phyloP scores from a whole-genome alignment of 1,140 invertebrate genomes.

The Liolophura sinensis region DNA sequence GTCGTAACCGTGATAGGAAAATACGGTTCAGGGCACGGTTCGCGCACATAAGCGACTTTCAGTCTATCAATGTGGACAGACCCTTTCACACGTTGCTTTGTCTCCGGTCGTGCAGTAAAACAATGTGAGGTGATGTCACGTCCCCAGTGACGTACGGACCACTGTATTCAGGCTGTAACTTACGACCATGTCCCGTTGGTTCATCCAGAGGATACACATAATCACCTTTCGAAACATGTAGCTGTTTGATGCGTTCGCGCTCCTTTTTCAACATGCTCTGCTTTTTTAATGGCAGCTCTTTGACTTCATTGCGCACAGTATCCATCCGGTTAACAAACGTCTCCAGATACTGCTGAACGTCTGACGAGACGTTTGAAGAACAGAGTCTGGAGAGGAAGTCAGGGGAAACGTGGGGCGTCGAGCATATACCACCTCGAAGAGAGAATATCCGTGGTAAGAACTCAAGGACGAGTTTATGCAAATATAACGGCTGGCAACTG shows the following conservation, averaged over 20 bases:
- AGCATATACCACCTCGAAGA: no score
- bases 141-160: slow-evolving; percentile 4
- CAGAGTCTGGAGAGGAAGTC: no score
- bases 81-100: neutral
- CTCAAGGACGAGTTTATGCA: no score
- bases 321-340: neutral
- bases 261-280: no score
- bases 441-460: no score
- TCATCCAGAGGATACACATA: slow-evolving; percentile 7
- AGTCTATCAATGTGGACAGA: slow-evolving; percentile 8
- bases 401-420: no score
- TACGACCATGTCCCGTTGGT: slow-evolving; percentile 9
- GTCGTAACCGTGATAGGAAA: no score
- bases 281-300: no score
- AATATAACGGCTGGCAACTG: no score
- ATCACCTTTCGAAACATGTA: slow-evolving; percentile 5
- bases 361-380: no score
- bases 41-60: slow-evolving; percentile 5
- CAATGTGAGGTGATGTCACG: slow-evolving; percentile 2
- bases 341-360: neutral
- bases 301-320: slow-evolving; percentile 2
- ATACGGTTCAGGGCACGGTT: slow-evolving; percentile 3
- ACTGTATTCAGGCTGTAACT: slow-evolving; percentile 9
- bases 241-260: neutral
- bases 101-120: neutral